Conservation (phyloP, 2,888 invertebrate genomes). For the Nebria salina region DNA sequence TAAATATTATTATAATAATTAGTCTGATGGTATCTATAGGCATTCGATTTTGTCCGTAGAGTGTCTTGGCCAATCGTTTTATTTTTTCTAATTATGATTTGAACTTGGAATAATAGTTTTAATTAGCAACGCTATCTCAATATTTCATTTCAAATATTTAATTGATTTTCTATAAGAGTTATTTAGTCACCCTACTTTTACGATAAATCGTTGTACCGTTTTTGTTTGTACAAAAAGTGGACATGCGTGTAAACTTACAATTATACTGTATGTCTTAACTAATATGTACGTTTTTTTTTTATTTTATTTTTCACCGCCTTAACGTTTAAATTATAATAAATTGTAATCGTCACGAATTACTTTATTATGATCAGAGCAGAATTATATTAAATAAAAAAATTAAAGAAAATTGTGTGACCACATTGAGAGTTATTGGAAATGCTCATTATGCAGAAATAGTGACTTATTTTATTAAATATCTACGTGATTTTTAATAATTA, state of each 20-base stretch:
- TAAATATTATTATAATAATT: constrained; percentile 46
- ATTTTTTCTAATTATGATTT: constrained; percentile 1
- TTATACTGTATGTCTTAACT: neutral
- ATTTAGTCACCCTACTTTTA: no score
- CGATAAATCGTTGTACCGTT: neutral
- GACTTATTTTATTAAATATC: neutral
- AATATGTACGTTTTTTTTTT: neutral
- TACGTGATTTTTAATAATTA: neutral
- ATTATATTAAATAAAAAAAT: neutral
- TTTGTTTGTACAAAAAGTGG: neutral
- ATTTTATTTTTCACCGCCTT: no score
- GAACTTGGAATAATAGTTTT: neutral
- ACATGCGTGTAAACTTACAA: neutral
- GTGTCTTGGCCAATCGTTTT: constrained; percentile 8
- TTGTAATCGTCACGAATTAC: no score
- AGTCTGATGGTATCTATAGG: constrained; percentile 37
- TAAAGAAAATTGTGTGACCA: neutral
- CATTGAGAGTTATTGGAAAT: neutral
- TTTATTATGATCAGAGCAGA: neutral
- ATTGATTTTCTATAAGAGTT: no score
- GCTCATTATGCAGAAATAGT: neutral
- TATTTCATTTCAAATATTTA: neutral
- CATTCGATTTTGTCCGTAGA: neutral
- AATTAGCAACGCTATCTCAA: neutral
- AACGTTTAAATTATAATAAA: no score